phyloP scores from a whole-genome alignment of 2,113 vertebrate species.

The Gymnorhina tibicen region DNA sequence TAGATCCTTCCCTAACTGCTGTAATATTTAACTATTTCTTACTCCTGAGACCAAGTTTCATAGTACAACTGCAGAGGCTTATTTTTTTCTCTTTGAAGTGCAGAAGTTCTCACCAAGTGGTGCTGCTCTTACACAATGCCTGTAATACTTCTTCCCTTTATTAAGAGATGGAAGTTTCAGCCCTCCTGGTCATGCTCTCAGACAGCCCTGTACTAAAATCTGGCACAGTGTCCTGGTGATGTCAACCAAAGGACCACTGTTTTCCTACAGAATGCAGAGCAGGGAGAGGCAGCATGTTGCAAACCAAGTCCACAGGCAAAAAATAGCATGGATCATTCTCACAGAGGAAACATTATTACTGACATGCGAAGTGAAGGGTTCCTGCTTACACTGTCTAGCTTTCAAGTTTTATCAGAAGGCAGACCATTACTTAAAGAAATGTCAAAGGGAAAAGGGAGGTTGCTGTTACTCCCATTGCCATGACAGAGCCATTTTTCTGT shows the following conservation, averaged over 20 bases:
- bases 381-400: background rate
- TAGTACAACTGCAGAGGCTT: background rate
- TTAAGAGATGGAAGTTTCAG: background rate
- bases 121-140: background rate
- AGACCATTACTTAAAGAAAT: background rate
- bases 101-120: background rate
- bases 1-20: background rate
- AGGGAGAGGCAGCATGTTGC: background rate
- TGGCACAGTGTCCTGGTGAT: background rate
- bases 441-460: background rate
- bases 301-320: background rate
- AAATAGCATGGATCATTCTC: background rate
- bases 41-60: background rate
- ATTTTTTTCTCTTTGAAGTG: background rate
- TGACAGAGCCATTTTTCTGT: background rate
- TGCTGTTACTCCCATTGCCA: background rate
- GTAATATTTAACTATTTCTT: slow-evolving; percentile 42
- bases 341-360: background rate
- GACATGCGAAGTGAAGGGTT: background rate
- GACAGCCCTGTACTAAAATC: background rate
- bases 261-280: background rate
- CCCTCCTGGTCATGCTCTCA: background rate
- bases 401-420: background rate
- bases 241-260: background rate
- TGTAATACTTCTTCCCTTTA: background rate